phyloP scores from a whole-genome alignment of 2,797 vertebrate genomes.

The Aulostomus chinensis region DNA sequence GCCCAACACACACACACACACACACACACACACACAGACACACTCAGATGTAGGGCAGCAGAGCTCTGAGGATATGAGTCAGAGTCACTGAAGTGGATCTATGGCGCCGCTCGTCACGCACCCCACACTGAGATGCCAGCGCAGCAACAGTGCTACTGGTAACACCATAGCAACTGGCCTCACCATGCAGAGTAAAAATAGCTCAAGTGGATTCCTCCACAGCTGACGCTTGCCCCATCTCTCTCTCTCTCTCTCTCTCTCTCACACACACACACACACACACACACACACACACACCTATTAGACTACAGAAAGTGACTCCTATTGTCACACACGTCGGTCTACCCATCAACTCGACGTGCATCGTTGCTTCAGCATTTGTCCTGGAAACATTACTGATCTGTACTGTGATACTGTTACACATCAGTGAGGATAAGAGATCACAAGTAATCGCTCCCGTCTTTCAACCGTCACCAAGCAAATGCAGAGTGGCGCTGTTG shows the following conservation, averaged over 20 bases:
- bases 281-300: slow-evolving; percentile 9
- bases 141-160: slow-evolving; percentile 68
- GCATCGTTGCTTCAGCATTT: background rate
- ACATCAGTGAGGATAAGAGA: too few relatives aligned
- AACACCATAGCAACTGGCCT: slow-evolving; percentile 75
- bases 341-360: too few relatives aligned
- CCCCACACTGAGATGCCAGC: slow-evolving; percentile 50
- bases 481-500: too few relatives aligned
- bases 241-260: too few relatives aligned
- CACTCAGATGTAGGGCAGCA: slow-evolving; percentile 77
- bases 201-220: slow-evolving; percentile 62
- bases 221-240: slow-evolving; percentile 53
- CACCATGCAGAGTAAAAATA: slow-evolving; percentile 68
- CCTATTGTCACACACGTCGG: background rate
- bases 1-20: too few relatives aligned
- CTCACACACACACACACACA: too few relatives aligned
- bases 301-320: slow-evolving; percentile 2
- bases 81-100: slow-evolving; percentile 79
- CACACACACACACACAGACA: too few relatives aligned
- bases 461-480: too few relatives aligned
- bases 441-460: background rate
- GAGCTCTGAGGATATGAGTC: slow-evolving; percentile 80
- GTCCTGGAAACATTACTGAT: too few relatives aligned
- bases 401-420: too few relatives aligned
- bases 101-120: slow-evolving; percentile 54